phyloP scores from a whole-genome alignment of 2,113 vertebrate genomes.

The Zosterops japonicus region DNA sequence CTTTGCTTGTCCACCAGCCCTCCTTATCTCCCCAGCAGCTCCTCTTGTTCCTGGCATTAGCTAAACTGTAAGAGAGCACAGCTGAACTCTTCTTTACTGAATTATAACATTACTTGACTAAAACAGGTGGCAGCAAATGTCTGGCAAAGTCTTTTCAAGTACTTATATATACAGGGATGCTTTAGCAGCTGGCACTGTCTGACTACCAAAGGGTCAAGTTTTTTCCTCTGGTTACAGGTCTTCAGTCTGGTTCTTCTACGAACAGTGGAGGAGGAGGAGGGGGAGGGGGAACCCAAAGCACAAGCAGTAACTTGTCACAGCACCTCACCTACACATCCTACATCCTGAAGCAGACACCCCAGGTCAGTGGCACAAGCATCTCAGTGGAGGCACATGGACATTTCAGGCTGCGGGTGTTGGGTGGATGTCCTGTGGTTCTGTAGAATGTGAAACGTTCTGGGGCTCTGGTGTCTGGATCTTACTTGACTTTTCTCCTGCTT shows the following conservation, averaged over 20 bases:
- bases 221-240: slow-evolving; percentile 76
- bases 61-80: neutral
- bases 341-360: slow-evolving; percentile 95
- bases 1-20: neutral
- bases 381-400: neutral
- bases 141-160: neutral
- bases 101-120: neutral
- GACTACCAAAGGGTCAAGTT: neutral
- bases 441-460: neutral
- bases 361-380: slow-evolving; percentile 68
- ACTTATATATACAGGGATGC: neutral
- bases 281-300: slow-evolving; percentile 71
- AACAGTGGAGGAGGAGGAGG: slow-evolving; percentile 69
- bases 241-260: slow-evolving; percentile 81
- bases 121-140: neutral
- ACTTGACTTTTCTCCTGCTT: neutral
- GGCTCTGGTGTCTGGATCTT: neutral
- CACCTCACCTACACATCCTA: slow-evolving; percentile 97
- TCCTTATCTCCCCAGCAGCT: neutral
- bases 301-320: slow-evolving; percentile 84
- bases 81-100: neutral
- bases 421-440: neutral
- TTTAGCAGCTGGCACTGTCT: neutral
- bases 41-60: neutral
- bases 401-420: neutral